These are phyloP conservation scores for Coreoperca whiteheadi DNA, from an alignment of 2,113 vertebrate genomes.

Conservation along the genomic window DNA sequence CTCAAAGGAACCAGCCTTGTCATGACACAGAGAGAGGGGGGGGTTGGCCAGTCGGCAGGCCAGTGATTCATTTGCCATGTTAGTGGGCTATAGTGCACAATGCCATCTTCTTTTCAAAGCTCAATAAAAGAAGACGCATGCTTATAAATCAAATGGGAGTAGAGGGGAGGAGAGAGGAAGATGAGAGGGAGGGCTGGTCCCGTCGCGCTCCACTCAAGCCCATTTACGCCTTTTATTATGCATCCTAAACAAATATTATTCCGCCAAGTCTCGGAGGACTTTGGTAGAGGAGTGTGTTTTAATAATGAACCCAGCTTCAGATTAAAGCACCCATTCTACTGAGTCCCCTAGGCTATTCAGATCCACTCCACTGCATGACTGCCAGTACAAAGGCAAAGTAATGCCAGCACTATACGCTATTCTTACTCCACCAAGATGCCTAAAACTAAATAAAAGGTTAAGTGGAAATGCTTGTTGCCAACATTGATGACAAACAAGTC, in stretches of 20 bases:
- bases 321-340: conserved; percentile 69
- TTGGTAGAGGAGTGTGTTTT: conserved; percentile 70
- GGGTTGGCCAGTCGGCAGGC: conserved; percentile 27
- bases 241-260: conserved; percentile 81
- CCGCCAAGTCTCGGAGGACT: conserved; percentile 72
- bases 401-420: conserved; percentile 10
- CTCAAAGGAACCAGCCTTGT: conserved; percentile 70
- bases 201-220: conserved; percentile 62
- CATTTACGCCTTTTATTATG: conserved; percentile 78
- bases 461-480: conserved; percentile 39
- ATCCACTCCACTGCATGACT: conserved; percentile 51
- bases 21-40: conserved; percentile 30
- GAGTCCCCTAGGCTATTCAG: conserved; percentile 59
- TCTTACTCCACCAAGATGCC: conserved; percentile 31
- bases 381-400: conserved; percentile 57
- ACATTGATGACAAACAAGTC: background rate
- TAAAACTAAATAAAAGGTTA: conserved; percentile 50
- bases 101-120: conserved; percentile 81
- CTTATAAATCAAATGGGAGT: conserved; percentile 75
- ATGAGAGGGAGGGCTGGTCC: conserved; percentile 60
- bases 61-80: conserved; percentile 79
- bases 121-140: conserved; percentile 76
- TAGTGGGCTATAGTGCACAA: conserved; percentile 71
- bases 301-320: conserved; percentile 72
- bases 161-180: conserved; percentile 57